These are phyloP conservation scores for Lepisosteus oculatus DNA, from an alignment of 2,113 vertebrate genomes.

Conservation along the genomic window DNA sequence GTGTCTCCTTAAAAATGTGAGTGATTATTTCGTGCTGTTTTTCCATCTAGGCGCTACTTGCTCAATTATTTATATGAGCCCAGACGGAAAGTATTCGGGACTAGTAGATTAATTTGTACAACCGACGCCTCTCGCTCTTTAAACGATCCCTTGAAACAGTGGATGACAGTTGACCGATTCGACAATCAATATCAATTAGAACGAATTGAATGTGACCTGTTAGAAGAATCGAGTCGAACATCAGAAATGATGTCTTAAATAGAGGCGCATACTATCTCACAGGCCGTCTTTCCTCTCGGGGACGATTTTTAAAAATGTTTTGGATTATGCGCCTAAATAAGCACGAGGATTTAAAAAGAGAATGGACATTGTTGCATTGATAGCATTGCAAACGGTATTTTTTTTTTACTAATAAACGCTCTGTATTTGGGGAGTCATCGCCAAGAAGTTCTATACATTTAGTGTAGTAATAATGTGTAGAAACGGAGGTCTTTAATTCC, in stretches of 20 bases:
- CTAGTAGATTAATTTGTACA: constrained; percentile 89
- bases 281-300: no score
- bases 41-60: constrained; percentile 45
- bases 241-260: background rate
- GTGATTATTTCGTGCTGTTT: constrained; percentile 48
- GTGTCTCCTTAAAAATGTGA: constrained; percentile 20
- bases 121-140: constrained; percentile 73
- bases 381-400: no score
- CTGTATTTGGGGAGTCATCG: no score
- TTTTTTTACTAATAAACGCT: no score
- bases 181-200: constrained; percentile 83
- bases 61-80: constrained; percentile 80
- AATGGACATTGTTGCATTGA: no score
- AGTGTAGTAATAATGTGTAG: no score
- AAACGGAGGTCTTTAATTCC: no score
- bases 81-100: constrained; percentile 60
- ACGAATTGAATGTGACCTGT: constrained; percentile 7
- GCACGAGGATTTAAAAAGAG: no score
- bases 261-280: no score
- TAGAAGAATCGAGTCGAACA: background rate
- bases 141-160: constrained; percentile 81
- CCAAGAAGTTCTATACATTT: no score
- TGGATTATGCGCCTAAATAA: no score
- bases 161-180: constrained; percentile 87
- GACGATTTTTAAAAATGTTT: no score